A percentile compares a stretch with the other conserved stretches of the same genome.
phyloP scores from a whole-genome alignment of 2,113 vertebrate species.

The Tricholaema leucomelas region DNA sequence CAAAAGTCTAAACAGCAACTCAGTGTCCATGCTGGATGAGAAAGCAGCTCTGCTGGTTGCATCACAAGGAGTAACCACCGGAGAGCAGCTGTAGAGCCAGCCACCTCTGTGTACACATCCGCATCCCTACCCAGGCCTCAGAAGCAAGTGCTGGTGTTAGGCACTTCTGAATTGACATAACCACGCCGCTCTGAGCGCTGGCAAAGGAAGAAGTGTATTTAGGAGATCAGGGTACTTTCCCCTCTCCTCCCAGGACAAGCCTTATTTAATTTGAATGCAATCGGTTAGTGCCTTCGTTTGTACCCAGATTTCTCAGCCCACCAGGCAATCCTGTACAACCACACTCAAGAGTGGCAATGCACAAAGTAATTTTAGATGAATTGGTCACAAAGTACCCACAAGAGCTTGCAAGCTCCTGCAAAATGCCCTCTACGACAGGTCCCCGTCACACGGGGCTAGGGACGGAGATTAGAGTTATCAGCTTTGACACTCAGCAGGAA shows the following conservation, averaged over 20 bases:
- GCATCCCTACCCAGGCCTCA: background rate
- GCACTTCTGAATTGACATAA: slow-evolving; percentile 22
- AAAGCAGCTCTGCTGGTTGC: background rate
- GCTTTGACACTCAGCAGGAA: slow-evolving; percentile 61
- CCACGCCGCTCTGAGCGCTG: background rate
- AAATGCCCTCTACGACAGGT: background rate
- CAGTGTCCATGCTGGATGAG: background rate
- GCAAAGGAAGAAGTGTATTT: slow-evolving; percentile 36
- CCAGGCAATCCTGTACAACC: background rate
- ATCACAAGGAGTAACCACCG: background rate
- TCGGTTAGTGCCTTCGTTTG: background rate
- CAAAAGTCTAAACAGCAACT: background rate
- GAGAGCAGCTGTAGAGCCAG: slow-evolving; percentile 20
- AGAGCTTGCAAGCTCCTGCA: background rate
- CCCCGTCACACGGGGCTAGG: background rate
- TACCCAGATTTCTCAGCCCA: background rate
- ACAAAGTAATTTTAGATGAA: background rate
- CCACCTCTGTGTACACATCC: background rate
- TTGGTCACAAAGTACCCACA: background rate
- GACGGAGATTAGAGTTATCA: slow-evolving; percentile 57
- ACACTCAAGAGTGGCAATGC: background rate
- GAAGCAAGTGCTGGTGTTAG: slow-evolving; percentile 13
- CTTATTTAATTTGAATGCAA: slow-evolving; percentile 22
- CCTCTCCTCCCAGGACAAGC: background rate
- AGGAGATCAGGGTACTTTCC: slow-evolving; percentile 21